Base-by-base conservation (phyloP, 2,888 invertebrate genomes). In the Bursaphelenchus okinawaensis region DNA sequence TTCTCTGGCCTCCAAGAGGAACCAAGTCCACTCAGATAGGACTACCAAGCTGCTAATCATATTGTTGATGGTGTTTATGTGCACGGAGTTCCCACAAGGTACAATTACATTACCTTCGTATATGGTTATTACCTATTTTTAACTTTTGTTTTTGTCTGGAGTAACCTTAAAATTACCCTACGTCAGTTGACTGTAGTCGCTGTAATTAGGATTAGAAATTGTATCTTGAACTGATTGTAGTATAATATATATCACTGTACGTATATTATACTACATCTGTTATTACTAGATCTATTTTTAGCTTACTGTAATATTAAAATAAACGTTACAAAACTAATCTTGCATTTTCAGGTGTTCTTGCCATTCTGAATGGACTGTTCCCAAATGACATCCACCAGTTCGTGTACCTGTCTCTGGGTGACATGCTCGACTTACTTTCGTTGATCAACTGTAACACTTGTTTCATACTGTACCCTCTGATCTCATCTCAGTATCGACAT, bases 11-110 rank as follows among this genome's bases (percentile, higher is more conserved):
- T 52, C 54, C 50, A 67, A 68, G 55, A 67, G 61, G 23, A 68
- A 51, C 54, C 62, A 54, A 54, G 68, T 65, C 22, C 69, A 67
- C 55, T 66, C 70, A 20, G 76, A 73, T 63, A 64, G 72, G 31
- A 72, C 72, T 20, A 72, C 75, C 24, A 86, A 89, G 56, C 89
- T 89, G 78, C 84, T 90, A 40, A 89, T 90, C 62, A 87, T 88
- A 0, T 89, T 90, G 27, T 89, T 90, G n/a, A 85, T 89, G 58
- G 86, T 90, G 65, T 90, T 90, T 83, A 85, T 90, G 52, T 80
- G 89, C n/a, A 90, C 90, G 75, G 90, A 90, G 82, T 85, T 88
- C 55, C 90, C 90, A 0, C 80, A 80, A 62, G 80, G 79, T 68
- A 3, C n/a, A 50, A 54, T 16, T 16, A 54, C 9, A 16, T 54